Evolutionary conservation across 2,888 invertebrate species (phyloP), one percentile per base, ranked within the genome.

Genomic region (Sepioteuthis lessoniana): DNA sequence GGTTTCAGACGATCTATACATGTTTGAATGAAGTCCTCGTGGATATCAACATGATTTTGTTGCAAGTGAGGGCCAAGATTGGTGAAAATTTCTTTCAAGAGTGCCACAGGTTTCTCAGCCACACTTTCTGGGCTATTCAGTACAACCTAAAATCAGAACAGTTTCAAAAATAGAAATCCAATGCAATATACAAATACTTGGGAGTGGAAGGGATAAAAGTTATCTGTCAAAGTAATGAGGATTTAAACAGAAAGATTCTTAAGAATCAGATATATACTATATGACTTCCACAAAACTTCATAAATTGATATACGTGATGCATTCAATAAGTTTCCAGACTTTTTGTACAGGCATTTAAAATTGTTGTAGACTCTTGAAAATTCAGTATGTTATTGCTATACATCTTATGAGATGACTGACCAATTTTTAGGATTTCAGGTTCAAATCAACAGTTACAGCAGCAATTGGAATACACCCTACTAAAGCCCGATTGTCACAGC

Each of bases 41-140:
- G 99, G 97, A 99, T 99, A 94, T 98, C 98, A 94, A 98, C 98
- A 95, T 97, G 97, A 94, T 98, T 98, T 94, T 98, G 98, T 96
- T 98, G 98, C 95, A 99, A 97, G 95, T 98, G 98, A 90, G 99
- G 98, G 31, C 99, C 99, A 95, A 99, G 98, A 97, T 99, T 99
- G 93, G 99, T 99, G 97, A 98, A 98, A 94, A 99, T 98, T 97
- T 99, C 99, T 96, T 98, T 98, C 94, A 99, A 97, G 95, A 99
- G 97, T 97, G 98, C 98, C 95, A 99, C 99, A 38, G 99, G 99
- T 96, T 99, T 98, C 96, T 98, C 98, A 28, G 99, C 99, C 96
- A 99, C 99, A 96, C 99, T 99, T 97, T 99, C 99, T 2, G 98
- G 98, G 95, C 99, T 98, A 95, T 98, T 98, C 42, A 99, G 95